Evolutionary conservation across 2,113 vertebrate genomes (phyloP), one percentile per base, ranked within the genome.

Genomic region (Colaptes auratus): DNA sequence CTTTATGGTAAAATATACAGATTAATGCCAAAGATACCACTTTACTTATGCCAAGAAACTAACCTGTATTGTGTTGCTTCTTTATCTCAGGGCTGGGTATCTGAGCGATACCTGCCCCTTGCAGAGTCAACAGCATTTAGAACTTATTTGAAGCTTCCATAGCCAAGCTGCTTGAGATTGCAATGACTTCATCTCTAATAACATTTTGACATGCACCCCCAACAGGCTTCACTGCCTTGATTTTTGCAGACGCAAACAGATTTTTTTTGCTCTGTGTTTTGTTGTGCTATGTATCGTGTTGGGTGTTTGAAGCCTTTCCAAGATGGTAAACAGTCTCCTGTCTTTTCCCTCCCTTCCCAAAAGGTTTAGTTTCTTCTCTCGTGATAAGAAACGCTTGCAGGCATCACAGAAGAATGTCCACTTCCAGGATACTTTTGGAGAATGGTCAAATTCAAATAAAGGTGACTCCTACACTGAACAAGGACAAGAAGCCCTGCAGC

Each of bases 331-430:
- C 18, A 17, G 16, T 85, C 1, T 75, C 78, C 44, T 86, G 44
- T 92, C 69, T 88, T 78, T 46, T 90, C 84, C 60, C 20, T 92
- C 53, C 50, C 73, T 25, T 76, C 85, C 69, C 1, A 60, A 64
- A 97, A 99, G 99, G 98, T 99, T 99, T 99, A 99, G 98, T 92
- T 99, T 99, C 98, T 99, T 99, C 98, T 99, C 99, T 7, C 98
- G 99, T 3, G 99, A 99, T 82, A 99, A 99, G 96, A 98, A 97
- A 94, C 98, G 98, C 21, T 95, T 97, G 96, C 97, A 97, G 67
- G 94, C 93, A 9, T 52, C 81, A 1, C 99, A 98, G 97, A 98
- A 96, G 64, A 93, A 77, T 1, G 67, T 84, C 4, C 97, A 97
- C 90, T 94, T 98, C 66, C 98, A 98, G 23, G 98, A 94, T 72